A percentile compares a stretch with the other conserved stretches of the same genome.
These are phyloP conservation scores for Hyppa rectilinea DNA, from an alignment of 2,888 invertebrate species.

Conservation along the genomic window DNA sequence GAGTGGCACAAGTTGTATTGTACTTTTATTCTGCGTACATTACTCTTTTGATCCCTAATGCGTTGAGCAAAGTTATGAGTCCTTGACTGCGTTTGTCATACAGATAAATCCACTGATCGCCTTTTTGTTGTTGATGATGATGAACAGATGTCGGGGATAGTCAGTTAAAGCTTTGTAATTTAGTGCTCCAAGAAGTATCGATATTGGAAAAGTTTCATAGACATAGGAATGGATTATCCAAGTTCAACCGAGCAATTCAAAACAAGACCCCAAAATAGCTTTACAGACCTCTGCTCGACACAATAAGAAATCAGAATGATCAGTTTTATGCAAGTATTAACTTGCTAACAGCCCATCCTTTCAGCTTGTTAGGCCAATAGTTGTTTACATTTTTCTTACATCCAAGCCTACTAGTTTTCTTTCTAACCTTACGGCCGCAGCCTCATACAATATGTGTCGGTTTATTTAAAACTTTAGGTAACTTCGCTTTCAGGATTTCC, in stretches of 20 bases:
- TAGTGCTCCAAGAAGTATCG: not conserved
- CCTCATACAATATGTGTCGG: not conserved
- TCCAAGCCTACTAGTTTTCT: not conserved
- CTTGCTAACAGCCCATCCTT: not conserved
- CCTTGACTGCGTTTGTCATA: constrained; percentile 6
- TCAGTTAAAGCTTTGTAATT: not conserved
- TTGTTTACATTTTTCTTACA: not conserved
- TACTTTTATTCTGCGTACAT: constrained; percentile 30
- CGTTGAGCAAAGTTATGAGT: constrained; percentile 9
- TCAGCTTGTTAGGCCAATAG: not conserved
- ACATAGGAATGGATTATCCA: not conserved
- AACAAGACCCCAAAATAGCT: not conserved
- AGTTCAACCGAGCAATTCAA: not conserved
- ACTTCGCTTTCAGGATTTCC: constrained; percentile 17
- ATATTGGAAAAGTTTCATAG: not conserved
- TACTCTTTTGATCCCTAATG: constrained; percentile 26
- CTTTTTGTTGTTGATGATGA: not conserved
- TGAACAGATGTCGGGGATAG: not conserved
- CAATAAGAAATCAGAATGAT: constrained; percentile 1
- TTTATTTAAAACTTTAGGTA: constrained; percentile 27
- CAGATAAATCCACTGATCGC: not conserved
- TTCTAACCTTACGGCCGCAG: not conserved
- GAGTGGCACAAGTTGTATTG: constrained; percentile 35
- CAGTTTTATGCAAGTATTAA: not conserved
- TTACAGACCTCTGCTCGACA: not conserved